Percentiles rank a stretch among this genome's conserved stretches.
Evolutionary conservation across 1,140 invertebrate species (phyloP).

Genomic region (Potamilus streckersoni): DNA sequence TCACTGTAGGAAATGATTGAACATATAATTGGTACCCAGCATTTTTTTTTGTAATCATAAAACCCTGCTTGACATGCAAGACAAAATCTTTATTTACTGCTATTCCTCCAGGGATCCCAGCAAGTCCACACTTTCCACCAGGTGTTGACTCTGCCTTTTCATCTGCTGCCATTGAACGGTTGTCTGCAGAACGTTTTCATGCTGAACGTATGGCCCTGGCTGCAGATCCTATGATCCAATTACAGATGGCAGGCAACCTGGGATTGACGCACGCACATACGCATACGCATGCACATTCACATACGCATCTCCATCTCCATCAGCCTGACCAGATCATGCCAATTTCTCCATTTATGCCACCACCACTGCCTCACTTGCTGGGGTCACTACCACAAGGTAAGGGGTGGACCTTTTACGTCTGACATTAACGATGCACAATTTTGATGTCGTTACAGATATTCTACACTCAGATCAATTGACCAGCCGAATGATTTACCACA

Average conservation of each 20-base stretch:
- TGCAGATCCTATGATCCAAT: constrained; percentile 80
- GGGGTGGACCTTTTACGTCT: constrained; percentile 11
- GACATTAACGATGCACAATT: not conserved
- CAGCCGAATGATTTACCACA: constrained; percentile 63
- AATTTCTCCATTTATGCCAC: constrained; percentile 67
- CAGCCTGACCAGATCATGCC: constrained; percentile 80
- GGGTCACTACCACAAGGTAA: constrained; percentile 52
- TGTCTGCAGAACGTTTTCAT: constrained; percentile 69
- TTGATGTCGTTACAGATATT: constrained; percentile 53
- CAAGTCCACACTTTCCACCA: constrained; percentile 24
- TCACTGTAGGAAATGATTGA: too few relatives aligned
- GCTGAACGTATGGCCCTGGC: constrained; percentile 79
- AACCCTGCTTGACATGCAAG: too few relatives aligned
- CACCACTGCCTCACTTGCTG: constrained; percentile 70
- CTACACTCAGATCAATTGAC: constrained; percentile 58
- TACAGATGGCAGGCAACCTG: constrained; percentile 86
- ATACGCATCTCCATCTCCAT: constrained; percentile 90
- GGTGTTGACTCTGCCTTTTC: constrained; percentile 39
- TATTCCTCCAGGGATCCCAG: constrained; percentile 21
- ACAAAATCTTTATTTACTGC: too few relatives aligned
- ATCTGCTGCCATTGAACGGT: constrained; percentile 50
- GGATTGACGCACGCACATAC: constrained; percentile 81
- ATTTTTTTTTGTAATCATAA: too few relatives aligned
- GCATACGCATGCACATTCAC: constrained; percentile 79
- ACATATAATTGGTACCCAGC: too few relatives aligned